phyloP scores from a whole-genome alignment of 2,113 vertebrate species.

The Gymnocephalus cernua region DNA sequence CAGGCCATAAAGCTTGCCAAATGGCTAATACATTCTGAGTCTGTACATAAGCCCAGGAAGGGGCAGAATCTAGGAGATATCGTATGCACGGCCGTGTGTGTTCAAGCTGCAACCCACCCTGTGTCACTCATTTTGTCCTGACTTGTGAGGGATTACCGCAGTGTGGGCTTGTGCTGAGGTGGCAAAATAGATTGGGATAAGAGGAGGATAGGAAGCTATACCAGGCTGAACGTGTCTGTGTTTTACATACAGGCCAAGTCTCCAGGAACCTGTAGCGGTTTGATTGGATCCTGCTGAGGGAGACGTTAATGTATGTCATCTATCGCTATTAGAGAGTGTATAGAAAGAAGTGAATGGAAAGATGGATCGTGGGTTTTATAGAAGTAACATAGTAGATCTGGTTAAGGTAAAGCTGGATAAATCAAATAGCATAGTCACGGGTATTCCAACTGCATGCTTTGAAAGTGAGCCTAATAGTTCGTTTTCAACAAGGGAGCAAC shows the following conservation, averaged over 20 bases:
- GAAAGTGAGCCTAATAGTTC: constrained; percentile 67
- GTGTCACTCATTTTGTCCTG: constrained; percentile 78
- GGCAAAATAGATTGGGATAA: constrained; percentile 74
- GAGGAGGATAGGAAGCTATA: constrained; percentile 56
- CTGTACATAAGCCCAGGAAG: constrained; percentile 55
- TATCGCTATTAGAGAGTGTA: constrained; percentile 27
- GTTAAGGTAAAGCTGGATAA: constrained; percentile 57
- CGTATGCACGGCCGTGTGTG: constrained; percentile 53
- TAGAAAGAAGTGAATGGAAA: constrained; percentile 26
- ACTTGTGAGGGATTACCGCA: constrained; percentile 78
- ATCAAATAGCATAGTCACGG: constrained; percentile 54
- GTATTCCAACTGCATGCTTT: constrained; percentile 55
- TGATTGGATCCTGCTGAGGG: constrained; percentile 41
- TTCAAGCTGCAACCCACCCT: constrained; percentile 70
- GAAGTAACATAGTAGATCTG: constrained; percentile 36
- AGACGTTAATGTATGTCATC: constrained; percentile 48
- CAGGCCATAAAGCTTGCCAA: constrained; percentile 33
- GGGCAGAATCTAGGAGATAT: constrained; percentile 62
- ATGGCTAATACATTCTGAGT: constrained; percentile 50
- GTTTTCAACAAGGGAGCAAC: constrained; percentile 54
- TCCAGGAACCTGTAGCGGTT: constrained; percentile 43
- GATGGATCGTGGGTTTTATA: constrained; percentile 26
- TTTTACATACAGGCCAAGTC: constrained; percentile 69
- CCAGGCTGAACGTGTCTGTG: constrained; percentile 61
- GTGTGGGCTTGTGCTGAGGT: constrained; percentile 77